phyloP scores from a whole-genome alignment of 1,140 invertebrate species.

The Sinella curviseta region DNA sequence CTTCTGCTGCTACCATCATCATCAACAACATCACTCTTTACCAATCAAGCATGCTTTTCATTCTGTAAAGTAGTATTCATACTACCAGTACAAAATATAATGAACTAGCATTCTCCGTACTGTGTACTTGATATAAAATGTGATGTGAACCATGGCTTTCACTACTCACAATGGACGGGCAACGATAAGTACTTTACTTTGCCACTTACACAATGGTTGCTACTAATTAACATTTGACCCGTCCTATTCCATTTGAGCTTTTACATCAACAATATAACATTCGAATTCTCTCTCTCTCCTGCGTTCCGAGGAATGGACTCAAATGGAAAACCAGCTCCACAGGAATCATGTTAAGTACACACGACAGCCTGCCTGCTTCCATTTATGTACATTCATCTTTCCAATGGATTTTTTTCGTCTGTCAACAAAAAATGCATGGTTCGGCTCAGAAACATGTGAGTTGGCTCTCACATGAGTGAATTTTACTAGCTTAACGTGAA shows the following conservation, averaged over 20 bases:
- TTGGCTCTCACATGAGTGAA: background rate
- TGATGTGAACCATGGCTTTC: background rate
- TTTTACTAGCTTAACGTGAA: too few species aligned
- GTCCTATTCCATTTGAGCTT: background rate
- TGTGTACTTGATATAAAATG: background rate
- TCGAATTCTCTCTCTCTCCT: background rate
- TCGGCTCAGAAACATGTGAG: background rate
- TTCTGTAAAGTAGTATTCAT: too few species aligned
- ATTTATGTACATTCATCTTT: background rate
- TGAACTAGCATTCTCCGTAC: background rate
- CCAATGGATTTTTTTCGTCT: background rate
- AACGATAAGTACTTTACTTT: background rate
- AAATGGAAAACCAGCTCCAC: background rate
- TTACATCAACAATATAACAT: background rate
- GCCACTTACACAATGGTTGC: background rate
- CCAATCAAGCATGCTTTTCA: too few species aligned
- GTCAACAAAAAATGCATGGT: background rate
- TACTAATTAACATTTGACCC: conserved; percentile 13
- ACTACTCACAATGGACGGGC: background rate
- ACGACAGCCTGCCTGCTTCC: background rate
- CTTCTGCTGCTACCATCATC: background rate
- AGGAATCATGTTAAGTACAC: background rate
- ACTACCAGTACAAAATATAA: background rate
- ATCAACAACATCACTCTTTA: background rate
- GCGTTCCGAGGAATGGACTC: background rate